Conservation (phyloP, 1,140 invertebrate genomes). For the Drosophila sucinea region DNA sequence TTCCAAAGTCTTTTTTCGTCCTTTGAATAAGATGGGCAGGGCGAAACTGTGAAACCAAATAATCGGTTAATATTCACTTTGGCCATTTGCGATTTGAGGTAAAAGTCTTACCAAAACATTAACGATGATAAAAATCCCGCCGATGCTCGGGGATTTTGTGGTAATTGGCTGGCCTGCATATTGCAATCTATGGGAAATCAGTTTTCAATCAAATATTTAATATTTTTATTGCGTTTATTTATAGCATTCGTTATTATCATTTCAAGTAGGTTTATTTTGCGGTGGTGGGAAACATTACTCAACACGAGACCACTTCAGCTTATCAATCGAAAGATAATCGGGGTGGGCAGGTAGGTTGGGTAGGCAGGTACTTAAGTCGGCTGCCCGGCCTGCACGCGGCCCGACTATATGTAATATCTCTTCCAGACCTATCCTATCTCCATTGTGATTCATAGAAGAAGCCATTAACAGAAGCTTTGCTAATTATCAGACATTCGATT, state of each 20-base stretch:
- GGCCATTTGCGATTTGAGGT: no score
- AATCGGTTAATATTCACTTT: no score
- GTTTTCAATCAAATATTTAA: slow-evolving; percentile 4
- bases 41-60: slow-evolving; percentile 74
- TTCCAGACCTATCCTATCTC: not conserved
- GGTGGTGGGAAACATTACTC: slow-evolving; percentile 1
- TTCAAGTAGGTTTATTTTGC: not conserved
- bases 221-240: slow-evolving; percentile 7
- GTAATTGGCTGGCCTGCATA: slow-evolving; percentile 54
- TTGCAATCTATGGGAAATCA: not conserved
- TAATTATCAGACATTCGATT: slow-evolving; percentile 7
- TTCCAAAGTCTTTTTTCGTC: slow-evolving; percentile 84
- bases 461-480: slow-evolving; percentile 5
- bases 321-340: slow-evolving; percentile 1
- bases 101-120: slow-evolving; percentile 61
- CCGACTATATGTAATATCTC: not conserved
- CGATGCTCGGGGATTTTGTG: slow-evolving; percentile 63
- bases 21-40: slow-evolving; percentile 84
- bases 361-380: not conserved
- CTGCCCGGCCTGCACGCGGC: slow-evolving; percentile 3
- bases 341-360: not conserved
- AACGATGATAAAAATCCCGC: slow-evolving; percentile 60
- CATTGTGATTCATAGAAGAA: not conserved
- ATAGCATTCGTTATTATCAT: not conserved
- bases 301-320: slow-evolving; percentile 8